Conservation (phyloP, 2,113 vertebrate genomes). For the Eleginops maclovinus region DNA sequence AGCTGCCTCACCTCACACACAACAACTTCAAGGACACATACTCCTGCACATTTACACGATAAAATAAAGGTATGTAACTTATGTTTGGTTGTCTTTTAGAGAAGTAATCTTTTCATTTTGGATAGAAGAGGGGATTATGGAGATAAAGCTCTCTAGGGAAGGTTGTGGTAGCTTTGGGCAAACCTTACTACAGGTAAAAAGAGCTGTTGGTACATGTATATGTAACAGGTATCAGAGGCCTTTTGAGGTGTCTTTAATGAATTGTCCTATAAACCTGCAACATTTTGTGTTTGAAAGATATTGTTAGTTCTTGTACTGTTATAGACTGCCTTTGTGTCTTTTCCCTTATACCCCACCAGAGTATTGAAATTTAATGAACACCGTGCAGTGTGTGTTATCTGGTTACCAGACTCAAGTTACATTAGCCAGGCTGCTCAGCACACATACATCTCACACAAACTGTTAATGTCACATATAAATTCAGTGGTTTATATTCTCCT, state of each 20-base stretch:
- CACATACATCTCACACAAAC: slow-evolving; percentile 3
- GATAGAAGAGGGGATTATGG: not conserved
- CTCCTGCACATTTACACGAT: not conserved
- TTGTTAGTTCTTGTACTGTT: slow-evolving; percentile 2
- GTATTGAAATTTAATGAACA: slow-evolving; percentile 85
- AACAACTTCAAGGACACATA: slow-evolving; percentile 22
- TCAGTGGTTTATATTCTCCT: not conserved
- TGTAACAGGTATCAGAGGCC: not conserved
- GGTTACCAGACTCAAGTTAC: slow-evolving; percentile 81
- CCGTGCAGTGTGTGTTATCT: slow-evolving; percentile 71
- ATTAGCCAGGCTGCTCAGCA: slow-evolving; percentile 26
- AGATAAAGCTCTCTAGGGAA: not conserved
- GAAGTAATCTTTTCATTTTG: not conserved
- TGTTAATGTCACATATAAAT: not conserved
- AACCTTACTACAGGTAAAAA: not conserved
- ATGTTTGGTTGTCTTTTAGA: slow-evolving; percentile 4
- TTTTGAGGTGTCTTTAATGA: not conserved
- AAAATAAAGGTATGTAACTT: slow-evolving; percentile 67
- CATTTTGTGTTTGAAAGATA: not conserved
- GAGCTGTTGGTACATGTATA: not conserved
- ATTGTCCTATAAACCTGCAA: not conserved
- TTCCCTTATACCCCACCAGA: slow-evolving; percentile 42
- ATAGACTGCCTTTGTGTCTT: slow-evolving; percentile 20
- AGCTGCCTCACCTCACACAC: slow-evolving; percentile 18
- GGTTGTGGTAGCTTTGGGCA: not conserved